phyloP scores from a whole-genome alignment of 1,140 invertebrate species.

The Proctacanthus coquilletti region DNA sequence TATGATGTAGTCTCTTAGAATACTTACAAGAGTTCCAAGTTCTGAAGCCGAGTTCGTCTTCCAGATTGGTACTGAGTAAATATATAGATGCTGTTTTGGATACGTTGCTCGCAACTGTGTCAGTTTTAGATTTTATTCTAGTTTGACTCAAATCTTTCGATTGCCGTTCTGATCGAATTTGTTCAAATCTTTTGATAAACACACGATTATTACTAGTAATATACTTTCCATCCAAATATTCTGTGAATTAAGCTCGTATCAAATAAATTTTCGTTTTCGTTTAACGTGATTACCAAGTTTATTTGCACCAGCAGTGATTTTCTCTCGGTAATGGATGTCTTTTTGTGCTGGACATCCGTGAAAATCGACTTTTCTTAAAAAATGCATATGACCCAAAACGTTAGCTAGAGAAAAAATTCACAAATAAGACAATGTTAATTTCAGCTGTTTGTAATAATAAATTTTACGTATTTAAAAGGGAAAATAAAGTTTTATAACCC shows the following conservation, averaged over 20 bases:
- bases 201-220: not conserved
- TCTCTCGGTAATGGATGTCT: conserved; percentile 1
- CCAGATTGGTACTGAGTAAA: too few species aligned
- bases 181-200: not conserved
- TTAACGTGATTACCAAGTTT: not conserved
- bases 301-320: not conserved
- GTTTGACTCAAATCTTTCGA: not conserved
- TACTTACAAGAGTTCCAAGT: not conserved
- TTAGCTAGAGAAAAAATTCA: not conserved
- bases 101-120: not conserved
- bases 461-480: too few species aligned
- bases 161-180: not conserved
- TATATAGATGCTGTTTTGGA: too few species aligned
- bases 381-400: not conserved
- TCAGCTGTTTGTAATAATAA: too few species aligned
- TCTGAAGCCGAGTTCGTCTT: not conserved
- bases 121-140: conserved; percentile 1
- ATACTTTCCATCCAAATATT: not conserved
- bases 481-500: too few species aligned
- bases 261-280: not conserved
- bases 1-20: too few species aligned
- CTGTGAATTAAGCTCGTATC: not conserved
- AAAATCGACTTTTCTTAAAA: not conserved
- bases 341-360: conserved; percentile 2
- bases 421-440: too few species aligned